phyloP scores from a whole-genome alignment of 53 echinoderm and acorn worm species.

The Henricia sp. region DNA sequence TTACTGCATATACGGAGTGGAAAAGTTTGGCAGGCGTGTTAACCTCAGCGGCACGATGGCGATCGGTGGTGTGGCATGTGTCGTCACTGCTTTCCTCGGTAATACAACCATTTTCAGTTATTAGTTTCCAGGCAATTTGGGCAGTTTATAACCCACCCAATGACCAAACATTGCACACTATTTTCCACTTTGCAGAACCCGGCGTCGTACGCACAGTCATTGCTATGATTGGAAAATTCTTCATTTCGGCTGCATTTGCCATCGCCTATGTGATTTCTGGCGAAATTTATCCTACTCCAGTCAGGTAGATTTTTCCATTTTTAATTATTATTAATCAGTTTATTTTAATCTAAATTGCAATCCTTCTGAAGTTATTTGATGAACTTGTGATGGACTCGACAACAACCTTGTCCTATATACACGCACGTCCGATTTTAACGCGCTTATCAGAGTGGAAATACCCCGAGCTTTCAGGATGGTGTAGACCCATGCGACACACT shows the following conservation, averaged over 20 bases:
- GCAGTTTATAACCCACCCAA: no score
- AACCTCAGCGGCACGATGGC: background rate
- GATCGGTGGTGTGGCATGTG: conserved; percentile 18
- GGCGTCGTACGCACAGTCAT: conserved; percentile 60
- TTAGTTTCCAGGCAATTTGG: no score
- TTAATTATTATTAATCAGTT: background rate
- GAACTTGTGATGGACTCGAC: no score
- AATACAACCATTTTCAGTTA: no score
- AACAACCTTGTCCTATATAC: no score
- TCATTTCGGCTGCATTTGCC: conserved; percentile 64
- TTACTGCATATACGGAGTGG: background rate
- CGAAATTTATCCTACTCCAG: conserved; percentile 72
- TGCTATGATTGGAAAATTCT: conserved; percentile 74
- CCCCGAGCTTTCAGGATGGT: no score
- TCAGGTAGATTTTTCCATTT: conserved; percentile 25
- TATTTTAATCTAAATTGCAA: background rate
- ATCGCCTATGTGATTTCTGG: conserved; percentile 72
- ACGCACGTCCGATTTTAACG: no score
- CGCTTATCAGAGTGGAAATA: no score
- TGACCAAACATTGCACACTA: no score
- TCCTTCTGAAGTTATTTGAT: no score
- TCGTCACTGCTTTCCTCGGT: conserved; percentile 5
- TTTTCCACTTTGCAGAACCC: background rate
- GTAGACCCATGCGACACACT: no score
- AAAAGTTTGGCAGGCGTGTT: conserved; percentile 5